Evolutionary conservation across 2,888 invertebrate species (phyloP).

Genomic region (Leptinotarsa peninsularis): DNA sequence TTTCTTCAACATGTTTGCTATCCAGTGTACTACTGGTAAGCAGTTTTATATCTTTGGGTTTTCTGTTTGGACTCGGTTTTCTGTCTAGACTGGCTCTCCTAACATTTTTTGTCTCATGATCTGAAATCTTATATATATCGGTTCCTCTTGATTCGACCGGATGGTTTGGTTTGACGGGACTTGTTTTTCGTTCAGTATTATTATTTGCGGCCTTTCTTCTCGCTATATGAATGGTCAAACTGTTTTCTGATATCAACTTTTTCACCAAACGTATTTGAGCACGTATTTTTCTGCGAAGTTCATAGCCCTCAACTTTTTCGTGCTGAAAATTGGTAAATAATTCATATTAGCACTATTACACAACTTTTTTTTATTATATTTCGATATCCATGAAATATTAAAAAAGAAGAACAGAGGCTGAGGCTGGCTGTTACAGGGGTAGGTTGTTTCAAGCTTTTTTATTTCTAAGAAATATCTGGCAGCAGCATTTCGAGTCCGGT

Average conservation of each 20-base stretch:
- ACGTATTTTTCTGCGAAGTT: constrained; percentile 80
- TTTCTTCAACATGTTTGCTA: background rate
- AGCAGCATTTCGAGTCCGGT: no score
- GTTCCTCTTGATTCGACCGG: constrained; percentile 9
- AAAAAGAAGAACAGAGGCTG: no score
- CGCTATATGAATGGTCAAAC: constrained; percentile 52
- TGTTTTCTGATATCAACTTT: constrained; percentile 68
- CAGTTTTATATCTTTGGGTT: constrained; percentile 3
- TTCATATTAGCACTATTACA: no score
- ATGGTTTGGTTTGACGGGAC: constrained; percentile 18
- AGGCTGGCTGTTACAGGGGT: no score
- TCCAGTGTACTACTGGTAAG: background rate
- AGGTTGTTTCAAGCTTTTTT: no score
- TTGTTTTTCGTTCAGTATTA: constrained; percentile 23
- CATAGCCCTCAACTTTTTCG: constrained; percentile 82
- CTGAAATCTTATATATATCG: background rate
- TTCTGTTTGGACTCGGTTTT: constrained; percentile 33
- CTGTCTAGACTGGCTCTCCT: constrained; percentile 10
- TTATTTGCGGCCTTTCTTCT: constrained; percentile 25
- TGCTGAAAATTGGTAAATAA: constrained; percentile 68
- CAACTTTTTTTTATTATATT: no score
- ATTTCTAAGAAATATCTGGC: no score
- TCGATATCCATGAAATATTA: no score
- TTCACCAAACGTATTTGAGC: constrained; percentile 81
- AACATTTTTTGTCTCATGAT: background rate